Evolutionary conservation across 2,888 invertebrate species (phyloP).

Genomic region (Coronaproctus castanopsis): DNA sequence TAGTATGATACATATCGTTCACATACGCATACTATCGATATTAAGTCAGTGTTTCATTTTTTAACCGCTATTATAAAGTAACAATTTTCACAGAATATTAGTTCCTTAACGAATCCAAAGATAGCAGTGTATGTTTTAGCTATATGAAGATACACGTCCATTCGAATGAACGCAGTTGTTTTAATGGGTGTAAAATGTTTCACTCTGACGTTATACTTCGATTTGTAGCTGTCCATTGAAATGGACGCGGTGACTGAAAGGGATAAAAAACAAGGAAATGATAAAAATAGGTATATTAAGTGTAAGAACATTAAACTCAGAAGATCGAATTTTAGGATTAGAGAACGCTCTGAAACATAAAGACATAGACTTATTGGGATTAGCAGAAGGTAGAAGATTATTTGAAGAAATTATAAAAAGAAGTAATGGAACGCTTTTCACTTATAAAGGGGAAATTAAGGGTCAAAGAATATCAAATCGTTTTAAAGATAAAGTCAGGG

Average conservation of each 20-base stretch:
- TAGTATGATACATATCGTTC: neutral
- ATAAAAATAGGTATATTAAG: no score
- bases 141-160: neutral
- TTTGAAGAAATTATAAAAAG: no score
- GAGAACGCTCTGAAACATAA: no score
- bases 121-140: neutral
- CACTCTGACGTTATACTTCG: neutral
- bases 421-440: no score
- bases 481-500: no score
- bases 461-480: no score
- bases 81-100: neutral
- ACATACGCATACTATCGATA: neutral
- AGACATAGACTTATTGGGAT: no score
- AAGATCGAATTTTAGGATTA: no score
- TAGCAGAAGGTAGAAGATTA: no score
- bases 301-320: no score
- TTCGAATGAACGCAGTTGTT: neutral
- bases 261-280: no score
- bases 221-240: neutral
- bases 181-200: neutral
- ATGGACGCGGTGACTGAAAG: neutral
- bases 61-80: neutral
- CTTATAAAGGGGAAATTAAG: no score
- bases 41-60: neutral
- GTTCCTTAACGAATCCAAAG: neutral